phyloP scores from a whole-genome alignment of 2,797 vertebrate genomes.

The Mionectes olivaceus region DNA sequence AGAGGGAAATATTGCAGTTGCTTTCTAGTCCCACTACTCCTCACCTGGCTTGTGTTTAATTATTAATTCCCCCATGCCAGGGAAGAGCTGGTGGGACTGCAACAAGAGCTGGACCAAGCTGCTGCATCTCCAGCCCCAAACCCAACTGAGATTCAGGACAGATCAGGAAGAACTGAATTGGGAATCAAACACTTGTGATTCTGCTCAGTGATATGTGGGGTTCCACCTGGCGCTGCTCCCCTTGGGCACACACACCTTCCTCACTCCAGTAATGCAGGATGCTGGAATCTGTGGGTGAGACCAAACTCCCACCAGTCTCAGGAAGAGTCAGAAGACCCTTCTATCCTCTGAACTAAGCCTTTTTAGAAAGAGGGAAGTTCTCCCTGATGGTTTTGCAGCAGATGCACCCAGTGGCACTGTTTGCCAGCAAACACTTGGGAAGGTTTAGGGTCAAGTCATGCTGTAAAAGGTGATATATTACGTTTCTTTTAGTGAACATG shows the following conservation, averaged over 20 bases:
- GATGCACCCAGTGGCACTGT: fast-evolving
- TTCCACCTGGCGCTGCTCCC: fast-evolving
- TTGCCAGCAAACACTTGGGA: neutral
- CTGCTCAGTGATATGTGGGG: neutral
- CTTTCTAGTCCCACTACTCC: neutral
- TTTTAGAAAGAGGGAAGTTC: neutral
- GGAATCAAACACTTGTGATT: neutral
- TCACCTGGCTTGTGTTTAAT: neutral
- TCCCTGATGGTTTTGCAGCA: fast-evolving
- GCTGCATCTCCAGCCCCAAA: neutral
- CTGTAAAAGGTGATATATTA: neutral
- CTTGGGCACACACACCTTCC: fast-evolving
- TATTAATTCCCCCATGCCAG: neutral
- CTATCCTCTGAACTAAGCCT: neutral
- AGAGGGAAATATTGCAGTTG: neutral
- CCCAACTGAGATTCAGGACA: neutral
- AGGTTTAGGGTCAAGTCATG: neutral
- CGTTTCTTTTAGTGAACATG: neutral
- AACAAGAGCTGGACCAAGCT: neutral
- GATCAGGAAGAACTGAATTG: fast-evolving
- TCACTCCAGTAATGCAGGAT: fast-evolving
- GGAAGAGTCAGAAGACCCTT: neutral
- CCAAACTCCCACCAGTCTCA: fast-evolving
- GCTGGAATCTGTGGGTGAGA: fast-evolving
- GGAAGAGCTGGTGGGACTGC: neutral